Conservation (phyloP, 2,113 vertebrate genomes). For the Porphyrio hochstetteri region DNA sequence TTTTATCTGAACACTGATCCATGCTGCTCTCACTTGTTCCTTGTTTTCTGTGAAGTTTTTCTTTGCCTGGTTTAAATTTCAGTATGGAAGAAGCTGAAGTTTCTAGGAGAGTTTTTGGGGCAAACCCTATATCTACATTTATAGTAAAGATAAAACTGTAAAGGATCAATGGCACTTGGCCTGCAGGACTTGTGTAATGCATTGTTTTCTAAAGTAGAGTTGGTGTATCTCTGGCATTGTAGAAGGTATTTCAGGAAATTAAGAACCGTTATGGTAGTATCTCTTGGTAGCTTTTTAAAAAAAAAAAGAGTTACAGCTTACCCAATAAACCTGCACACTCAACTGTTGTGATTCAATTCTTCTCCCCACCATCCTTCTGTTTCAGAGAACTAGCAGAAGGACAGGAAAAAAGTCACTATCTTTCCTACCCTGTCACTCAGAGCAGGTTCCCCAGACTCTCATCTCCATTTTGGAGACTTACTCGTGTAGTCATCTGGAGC, state of each 20-base stretch:
- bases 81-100: not conserved
- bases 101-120: not conserved
- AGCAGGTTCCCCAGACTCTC: not conserved
- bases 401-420: fast-evolving
- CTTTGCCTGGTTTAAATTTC: not conserved
- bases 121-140: not conserved
- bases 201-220: not conserved
- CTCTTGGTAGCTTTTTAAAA: not conserved
- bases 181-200: not conserved
- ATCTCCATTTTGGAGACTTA: not conserved
- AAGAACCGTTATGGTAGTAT: not conserved
- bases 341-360: not conserved
- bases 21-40: not conserved
- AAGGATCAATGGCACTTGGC: not conserved
- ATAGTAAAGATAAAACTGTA: not conserved
- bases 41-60: not conserved
- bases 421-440: not conserved
- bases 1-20: not conserved
- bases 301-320: not conserved
- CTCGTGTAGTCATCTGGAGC: not conserved
- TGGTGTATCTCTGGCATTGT: not conserved
- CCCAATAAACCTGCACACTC: not conserved
- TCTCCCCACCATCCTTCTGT: not conserved
- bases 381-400: not conserved
- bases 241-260: not conserved